phyloP scores from a whole-genome alignment of 1,140 invertebrate genomes.

The Meloidogyne hapla region DNA sequence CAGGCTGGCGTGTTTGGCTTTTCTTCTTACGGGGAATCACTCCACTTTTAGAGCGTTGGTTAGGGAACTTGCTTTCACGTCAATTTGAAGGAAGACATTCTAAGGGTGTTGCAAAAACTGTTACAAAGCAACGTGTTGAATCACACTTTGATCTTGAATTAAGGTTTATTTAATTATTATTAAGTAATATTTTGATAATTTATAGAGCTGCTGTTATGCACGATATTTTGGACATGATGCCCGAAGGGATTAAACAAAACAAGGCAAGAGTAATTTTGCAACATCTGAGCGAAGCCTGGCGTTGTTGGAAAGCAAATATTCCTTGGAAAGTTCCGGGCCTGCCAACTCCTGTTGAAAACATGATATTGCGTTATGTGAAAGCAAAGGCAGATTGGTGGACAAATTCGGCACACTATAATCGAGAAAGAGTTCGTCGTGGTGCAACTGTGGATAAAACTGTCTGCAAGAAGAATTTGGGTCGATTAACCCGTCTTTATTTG shows the following conservation, averaged over 20 bases:
- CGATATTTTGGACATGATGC: slow-evolving; percentile 99
- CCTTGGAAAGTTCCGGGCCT: slow-evolving; percentile 99
- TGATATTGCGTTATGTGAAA: slow-evolving; percentile 98
- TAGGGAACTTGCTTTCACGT: slow-evolving; percentile 92
- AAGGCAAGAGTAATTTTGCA: slow-evolving; percentile 97
- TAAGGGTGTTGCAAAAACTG: slow-evolving; percentile 97
- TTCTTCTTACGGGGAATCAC: slow-evolving; percentile 99
- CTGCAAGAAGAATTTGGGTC: slow-evolving; percentile 97
- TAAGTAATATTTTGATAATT: slow-evolving; percentile 67
- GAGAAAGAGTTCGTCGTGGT: slow-evolving; percentile 76
- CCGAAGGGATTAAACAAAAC: slow-evolving; percentile 99
- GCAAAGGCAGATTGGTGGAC: slow-evolving; percentile 99
- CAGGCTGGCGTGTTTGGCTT: slow-evolving; percentile 97
- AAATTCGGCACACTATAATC: slow-evolving; percentile 98
- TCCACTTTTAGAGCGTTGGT: slow-evolving; percentile 91
- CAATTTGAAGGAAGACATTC: slow-evolving; percentile 99
- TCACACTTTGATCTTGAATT: slow-evolving; percentile 98
- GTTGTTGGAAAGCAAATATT: slow-evolving; percentile 99
- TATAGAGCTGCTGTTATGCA: slow-evolving; percentile 77
- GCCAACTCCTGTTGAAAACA: slow-evolving; percentile 98
- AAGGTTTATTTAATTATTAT: slow-evolving; percentile 74
- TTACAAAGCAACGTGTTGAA: slow-evolving; percentile 98
- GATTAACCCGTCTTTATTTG: slow-evolving; percentile 89
- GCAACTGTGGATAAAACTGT: slow-evolving; percentile 93
- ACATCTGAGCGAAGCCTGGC: slow-evolving; percentile 97